phyloP scores from a whole-genome alignment of 92 coral and sea anemone genomes.

The Galaxea fascicularis region DNA sequence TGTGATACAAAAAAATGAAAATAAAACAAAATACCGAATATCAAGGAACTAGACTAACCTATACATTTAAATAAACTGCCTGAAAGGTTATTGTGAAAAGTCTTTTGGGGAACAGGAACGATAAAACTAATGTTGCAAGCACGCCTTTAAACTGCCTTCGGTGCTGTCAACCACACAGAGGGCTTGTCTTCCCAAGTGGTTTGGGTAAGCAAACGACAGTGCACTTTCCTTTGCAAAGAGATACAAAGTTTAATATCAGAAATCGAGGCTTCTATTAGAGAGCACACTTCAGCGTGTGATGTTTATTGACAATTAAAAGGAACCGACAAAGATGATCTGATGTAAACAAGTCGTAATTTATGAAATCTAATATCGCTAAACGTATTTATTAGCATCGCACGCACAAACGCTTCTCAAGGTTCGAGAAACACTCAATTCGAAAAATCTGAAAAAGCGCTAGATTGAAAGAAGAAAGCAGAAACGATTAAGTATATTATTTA shows the following conservation, averaged over 20 bases:
- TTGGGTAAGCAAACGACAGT: neutral
- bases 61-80: no score
- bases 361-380: slow-evolving; percentile 22
- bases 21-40: no score
- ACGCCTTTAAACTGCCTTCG: neutral
- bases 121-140: no score
- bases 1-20: no score
- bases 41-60: no score
- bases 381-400: neutral
- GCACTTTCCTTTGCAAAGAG: neutral
- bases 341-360: slow-evolving; percentile 18
- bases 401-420: slow-evolving; percentile 16
- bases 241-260: slow-evolving; percentile 8
- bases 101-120: no score
- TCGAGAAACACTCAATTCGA: slow-evolving; percentile 44
- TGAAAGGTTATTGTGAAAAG: no score
- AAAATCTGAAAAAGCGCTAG: neutral
- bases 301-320: slow-evolving; percentile 1
- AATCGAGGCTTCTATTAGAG: neutral
- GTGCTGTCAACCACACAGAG: neutral
- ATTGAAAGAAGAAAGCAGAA: neutral
- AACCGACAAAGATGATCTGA: slow-evolving; percentile 35
- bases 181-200: neutral
- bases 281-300: slow-evolving; percentile 5
- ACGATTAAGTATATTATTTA: neutral